These are phyloP conservation scores for Argyrosomus regius DNA, from an alignment of 2,797 vertebrate genomes.

Conservation along the genomic window DNA sequence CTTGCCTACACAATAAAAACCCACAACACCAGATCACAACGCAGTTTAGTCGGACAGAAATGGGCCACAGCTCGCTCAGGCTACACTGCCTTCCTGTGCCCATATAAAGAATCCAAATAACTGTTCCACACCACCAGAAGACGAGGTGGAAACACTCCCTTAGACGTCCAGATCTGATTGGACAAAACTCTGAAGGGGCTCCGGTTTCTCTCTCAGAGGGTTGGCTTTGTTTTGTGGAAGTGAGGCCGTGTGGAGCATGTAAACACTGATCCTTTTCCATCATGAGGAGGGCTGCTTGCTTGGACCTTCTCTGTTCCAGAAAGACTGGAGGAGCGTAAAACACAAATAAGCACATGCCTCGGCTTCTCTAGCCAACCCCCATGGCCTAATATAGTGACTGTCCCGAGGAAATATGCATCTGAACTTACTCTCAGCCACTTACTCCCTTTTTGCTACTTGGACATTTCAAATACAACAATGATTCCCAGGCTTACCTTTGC, in stretches of 20 bases:
- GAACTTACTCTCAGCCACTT: constrained; percentile 17
- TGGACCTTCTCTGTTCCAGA: constrained; percentile 50
- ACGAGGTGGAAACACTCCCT: constrained; percentile 66
- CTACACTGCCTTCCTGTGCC: constrained; percentile 51
- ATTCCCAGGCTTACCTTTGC: constrained; percentile 3
- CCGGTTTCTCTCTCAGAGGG: constrained; percentile 67
- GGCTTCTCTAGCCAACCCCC: constrained; percentile 52
- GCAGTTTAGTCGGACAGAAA: constrained; percentile 42
- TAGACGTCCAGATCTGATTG: constrained; percentile 63
- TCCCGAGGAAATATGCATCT: constrained; percentile 45
- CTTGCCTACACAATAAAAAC: constrained; percentile 51
- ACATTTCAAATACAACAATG: constrained; percentile 32
- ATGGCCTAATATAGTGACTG: constrained; percentile 70
- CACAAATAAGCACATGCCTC: constrained; percentile 72
- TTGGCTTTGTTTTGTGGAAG: constrained; percentile 77
- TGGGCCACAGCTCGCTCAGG: constrained; percentile 42
- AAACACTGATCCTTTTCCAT: constrained; percentile 76
- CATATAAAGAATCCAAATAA: constrained; percentile 59
- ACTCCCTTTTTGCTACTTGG: constrained; percentile 21
- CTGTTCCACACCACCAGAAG: constrained; percentile 42
- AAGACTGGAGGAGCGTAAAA: constrained; percentile 57
- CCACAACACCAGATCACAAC: constrained; percentile 37
- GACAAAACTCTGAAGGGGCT: constrained; percentile 48
- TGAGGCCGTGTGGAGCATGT: constrained; percentile 76
- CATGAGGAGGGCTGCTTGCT: constrained; percentile 45